Base-by-base conservation (phyloP, 2,113 vertebrate genomes). In the Nettapus auritus region DNA sequence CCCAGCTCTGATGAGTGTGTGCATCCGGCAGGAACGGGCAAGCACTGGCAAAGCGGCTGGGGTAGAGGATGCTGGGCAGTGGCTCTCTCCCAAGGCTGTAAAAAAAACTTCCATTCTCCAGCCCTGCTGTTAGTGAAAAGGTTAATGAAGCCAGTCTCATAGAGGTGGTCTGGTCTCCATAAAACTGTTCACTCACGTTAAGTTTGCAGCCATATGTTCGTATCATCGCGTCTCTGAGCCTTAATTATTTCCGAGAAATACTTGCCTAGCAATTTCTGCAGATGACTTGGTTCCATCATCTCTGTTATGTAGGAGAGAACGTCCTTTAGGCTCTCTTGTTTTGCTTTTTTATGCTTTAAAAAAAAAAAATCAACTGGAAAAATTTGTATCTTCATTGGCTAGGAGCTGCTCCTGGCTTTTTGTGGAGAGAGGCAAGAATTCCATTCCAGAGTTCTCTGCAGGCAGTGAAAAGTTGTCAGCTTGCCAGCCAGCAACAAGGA, bases 321-420 rank as follows among this genome's bases (percentile, higher is more conserved):
- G 19, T 79, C 52, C 79, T 88, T 86, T 21, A 78, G 50, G 36
- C 31, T 82, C 53, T 64, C 38, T 71, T 50, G 5, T 73, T 94
- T 86, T 83, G 63, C 56, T 80, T 81, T 85, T 79, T 63, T 64
- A 55, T 13, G 36, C 23, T 89, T 19, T 13, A 14, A 19, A 74
- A 56, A 74, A 44, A 66, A 56, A 57, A 46, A 1, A 31, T 73
- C 59, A 67, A 5, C 85, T 93, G 88, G 90, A 97, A 96, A 93
- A 93, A 82, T 73, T 90, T 22, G 0, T 93, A 75, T 93, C 94
- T 90, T 79, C 6, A 1, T 63, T 94, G 92, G 92, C 92, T 83
- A 53, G 84, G 83, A 93, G 50, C 63, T 92, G 83, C 38, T 87
- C 40, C 57, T 92, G 81, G 62, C 69, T 82, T 83, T 89, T 70